These are phyloP conservation scores for Heteronetta atricapilla DNA, from an alignment of 2,113 vertebrate species.

Conservation along the genomic window DNA sequence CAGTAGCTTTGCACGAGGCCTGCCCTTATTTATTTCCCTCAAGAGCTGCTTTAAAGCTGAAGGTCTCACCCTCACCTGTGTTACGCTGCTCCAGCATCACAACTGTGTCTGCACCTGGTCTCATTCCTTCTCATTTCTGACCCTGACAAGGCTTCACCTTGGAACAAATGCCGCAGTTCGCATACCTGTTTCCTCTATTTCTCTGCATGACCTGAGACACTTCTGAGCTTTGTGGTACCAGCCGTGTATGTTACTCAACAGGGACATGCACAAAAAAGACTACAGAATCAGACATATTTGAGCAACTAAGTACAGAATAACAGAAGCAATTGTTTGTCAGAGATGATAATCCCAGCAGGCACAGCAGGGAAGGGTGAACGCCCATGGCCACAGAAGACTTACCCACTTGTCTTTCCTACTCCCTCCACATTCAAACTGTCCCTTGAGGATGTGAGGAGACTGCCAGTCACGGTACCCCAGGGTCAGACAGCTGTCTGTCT, in stretches of 20 bases:
- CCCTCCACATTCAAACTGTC: not conserved
- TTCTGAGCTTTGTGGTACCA: not conserved
- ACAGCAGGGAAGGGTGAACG: not conserved
- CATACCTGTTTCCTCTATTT: not conserved
- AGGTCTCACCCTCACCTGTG: not conserved
- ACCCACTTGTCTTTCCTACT: not conserved
- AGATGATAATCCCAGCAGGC: not conserved
- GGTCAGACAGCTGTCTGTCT: not conserved
- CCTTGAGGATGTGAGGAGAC: not conserved
- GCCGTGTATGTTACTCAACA: not conserved
- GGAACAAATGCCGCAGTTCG: not conserved
- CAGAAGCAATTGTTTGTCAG: not conserved
- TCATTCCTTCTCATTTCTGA: not conserved
- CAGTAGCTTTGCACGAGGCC: fast-evolving
- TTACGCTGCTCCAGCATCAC: not conserved
- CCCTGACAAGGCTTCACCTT: not conserved
- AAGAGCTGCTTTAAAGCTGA: not conserved
- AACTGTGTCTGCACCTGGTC: not conserved
- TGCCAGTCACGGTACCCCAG: not conserved
- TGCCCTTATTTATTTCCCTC: not conserved
- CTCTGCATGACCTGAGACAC: not conserved
- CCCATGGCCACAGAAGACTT: not conserved
- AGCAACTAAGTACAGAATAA: not conserved
- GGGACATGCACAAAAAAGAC: not conserved
- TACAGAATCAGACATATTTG: not conserved